These are phyloP conservation scores for Rapana venosa DNA, from an alignment of 2,888 invertebrate species.

Conservation along the genomic window DNA sequence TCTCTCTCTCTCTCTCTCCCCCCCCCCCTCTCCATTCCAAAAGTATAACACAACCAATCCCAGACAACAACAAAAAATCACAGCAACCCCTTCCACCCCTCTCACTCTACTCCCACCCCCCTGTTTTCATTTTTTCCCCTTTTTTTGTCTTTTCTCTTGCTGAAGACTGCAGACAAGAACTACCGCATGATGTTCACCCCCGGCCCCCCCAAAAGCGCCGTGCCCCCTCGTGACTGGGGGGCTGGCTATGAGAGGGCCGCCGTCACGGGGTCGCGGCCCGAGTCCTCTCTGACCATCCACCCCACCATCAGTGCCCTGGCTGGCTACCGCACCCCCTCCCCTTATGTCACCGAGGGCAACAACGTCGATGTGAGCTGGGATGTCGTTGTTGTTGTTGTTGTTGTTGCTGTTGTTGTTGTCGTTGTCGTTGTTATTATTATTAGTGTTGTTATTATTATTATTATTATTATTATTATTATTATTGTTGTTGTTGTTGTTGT, in stretches of 20 bases:
- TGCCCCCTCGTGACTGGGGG: slow-evolving; percentile 2
- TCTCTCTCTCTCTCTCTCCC: slow-evolving; percentile 14
- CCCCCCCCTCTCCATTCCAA: neutral
- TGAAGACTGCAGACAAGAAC: slow-evolving; percentile 41
- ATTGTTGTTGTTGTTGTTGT: too few species aligned
- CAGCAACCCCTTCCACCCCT: too few species aligned
- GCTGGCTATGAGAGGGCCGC: neutral
- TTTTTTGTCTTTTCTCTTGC: neutral
- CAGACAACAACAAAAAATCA: too few species aligned
- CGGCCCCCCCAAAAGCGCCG: slow-evolving; percentile 42
- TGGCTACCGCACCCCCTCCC: slow-evolving; percentile 42
- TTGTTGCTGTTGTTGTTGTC: too few species aligned
- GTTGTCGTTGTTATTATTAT: too few species aligned
- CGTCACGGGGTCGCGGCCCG: neutral
- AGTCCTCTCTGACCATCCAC: slow-evolving; percentile 28
- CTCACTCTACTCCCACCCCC: too few species aligned
- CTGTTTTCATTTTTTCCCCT: too few species aligned
- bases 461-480: too few species aligned
- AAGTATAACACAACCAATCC: too few species aligned
- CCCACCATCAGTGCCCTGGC: slow-evolving; percentile 41
- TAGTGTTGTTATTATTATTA: too few species aligned
- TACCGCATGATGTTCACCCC: slow-evolving; percentile 47
- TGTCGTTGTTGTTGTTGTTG: too few species aligned
- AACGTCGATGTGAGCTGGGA: neutral
- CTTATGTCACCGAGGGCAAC: slow-evolving; percentile 31